Evolutionary conservation across 1,140 invertebrate species (phyloP).

Genomic region (Drosophila nannoptera): DNA sequence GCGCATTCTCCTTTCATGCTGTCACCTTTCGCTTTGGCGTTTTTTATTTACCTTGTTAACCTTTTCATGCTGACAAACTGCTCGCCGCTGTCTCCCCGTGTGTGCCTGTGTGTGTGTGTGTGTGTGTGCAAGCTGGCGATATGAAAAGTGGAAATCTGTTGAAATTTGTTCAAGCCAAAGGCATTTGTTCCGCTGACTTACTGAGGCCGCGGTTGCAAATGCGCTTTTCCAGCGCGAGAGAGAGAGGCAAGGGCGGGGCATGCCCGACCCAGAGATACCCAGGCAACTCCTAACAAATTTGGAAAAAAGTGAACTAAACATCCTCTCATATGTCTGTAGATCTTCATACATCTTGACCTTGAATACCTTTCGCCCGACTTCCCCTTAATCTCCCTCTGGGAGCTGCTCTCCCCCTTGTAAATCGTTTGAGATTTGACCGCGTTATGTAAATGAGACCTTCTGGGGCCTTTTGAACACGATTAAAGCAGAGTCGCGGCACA

Average conservation of each 20-base stretch:
- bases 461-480: too few species aligned
- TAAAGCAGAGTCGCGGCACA: constrained; percentile 13
- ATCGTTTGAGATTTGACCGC: too few species aligned
- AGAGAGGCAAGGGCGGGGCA: too few species aligned
- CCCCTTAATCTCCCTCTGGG: too few species aligned
- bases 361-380: too few species aligned
- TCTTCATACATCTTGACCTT: too few species aligned
- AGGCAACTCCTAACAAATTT: too few species aligned
- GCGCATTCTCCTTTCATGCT: constrained; percentile 39
- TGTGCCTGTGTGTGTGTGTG: constrained; percentile 17
- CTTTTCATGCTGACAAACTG: constrained; percentile 71
- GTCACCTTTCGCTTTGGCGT: constrained; percentile 48
- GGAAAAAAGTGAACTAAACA: too few species aligned
- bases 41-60: constrained; percentile 75
- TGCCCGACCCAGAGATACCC: too few species aligned
- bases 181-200: constrained; percentile 42
- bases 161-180: constrained; percentile 56
- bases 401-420: too few species aligned
- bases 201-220: background rate
- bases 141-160: constrained; percentile 63
- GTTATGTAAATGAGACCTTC: background rate
- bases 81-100: constrained; percentile 12
- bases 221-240: background rate
- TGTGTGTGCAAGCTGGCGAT: constrained; percentile 31
- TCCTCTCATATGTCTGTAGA: too few species aligned